Conservation (phyloP, 2,113 vertebrate species). For the Heterochromis multidens region DNA sequence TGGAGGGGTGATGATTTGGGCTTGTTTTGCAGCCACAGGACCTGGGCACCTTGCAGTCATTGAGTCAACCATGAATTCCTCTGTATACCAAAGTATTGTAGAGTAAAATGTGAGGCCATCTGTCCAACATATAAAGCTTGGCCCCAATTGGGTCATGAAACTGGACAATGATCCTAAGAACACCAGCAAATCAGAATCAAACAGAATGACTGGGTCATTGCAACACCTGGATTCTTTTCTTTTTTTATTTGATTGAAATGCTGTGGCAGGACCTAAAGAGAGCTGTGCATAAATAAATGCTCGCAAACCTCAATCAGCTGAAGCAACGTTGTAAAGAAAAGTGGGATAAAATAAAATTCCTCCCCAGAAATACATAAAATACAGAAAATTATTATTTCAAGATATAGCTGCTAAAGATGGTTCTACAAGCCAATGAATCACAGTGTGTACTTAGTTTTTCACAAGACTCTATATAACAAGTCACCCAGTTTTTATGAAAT, state of each 20-base stretch:
- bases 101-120: neutral
- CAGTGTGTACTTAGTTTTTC: neutral
- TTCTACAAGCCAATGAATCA: neutral
- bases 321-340: neutral
- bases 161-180: neutral
- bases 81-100: neutral
- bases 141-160: neutral
- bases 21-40: neutral
- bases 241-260: too few species aligned
- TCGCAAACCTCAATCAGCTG: too few species aligned
- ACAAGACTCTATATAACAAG: neutral
- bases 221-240: neutral
- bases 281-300: too few species aligned
- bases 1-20: neutral
- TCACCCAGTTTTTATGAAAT: neutral
- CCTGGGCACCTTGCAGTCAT: neutral
- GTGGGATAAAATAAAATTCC: neutral
- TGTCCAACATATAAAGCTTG: neutral
- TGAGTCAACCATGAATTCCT: neutral
- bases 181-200: neutral
- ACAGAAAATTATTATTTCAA: neutral
- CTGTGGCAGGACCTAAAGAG: too few species aligned
- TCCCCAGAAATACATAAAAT: too few species aligned
- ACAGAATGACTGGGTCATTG: neutral
- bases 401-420: neutral